Evolutionary conservation across 2,797 vertebrate genomes (phyloP).

Genomic region (Momotus momota): DNA sequence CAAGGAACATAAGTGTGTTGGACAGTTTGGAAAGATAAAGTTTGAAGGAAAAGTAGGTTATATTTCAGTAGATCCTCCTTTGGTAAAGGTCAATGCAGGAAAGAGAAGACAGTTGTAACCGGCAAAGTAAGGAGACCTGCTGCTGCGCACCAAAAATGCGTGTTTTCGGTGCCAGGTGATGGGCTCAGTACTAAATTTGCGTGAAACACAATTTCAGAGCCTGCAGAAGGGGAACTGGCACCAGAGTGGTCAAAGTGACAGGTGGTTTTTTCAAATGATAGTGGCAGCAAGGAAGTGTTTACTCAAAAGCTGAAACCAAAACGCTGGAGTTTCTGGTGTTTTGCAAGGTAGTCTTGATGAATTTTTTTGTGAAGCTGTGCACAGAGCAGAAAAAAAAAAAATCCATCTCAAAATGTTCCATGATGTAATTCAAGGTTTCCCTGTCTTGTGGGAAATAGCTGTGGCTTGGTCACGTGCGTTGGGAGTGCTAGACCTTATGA

Average conservation of each 20-base stretch:
- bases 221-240: not conserved
- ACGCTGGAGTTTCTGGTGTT: not conserved
- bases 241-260: not conserved
- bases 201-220: not conserved
- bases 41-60: not conserved
- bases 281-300: not conserved
- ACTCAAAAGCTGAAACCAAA: not conserved
- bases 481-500: not conserved
- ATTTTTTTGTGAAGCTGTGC: not conserved
- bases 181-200: not conserved
- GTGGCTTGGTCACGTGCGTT: rapidly evolving
- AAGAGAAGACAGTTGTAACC: rapidly evolving
- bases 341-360: not conserved
- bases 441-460: not conserved
- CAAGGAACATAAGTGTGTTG: rapidly evolving
- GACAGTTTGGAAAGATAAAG: not conserved
- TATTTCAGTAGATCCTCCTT: not conserved
- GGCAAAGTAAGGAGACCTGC: not conserved
- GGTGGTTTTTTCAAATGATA: not conserved
- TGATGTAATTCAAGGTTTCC: not conserved
- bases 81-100: not conserved
- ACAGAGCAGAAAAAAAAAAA: not conserved
- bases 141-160: not conserved
- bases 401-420: not conserved
- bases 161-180: not conserved